Evolutionary conservation across 2,797 vertebrate species (phyloP).

Genomic region (Emys orbicularis): DNA sequence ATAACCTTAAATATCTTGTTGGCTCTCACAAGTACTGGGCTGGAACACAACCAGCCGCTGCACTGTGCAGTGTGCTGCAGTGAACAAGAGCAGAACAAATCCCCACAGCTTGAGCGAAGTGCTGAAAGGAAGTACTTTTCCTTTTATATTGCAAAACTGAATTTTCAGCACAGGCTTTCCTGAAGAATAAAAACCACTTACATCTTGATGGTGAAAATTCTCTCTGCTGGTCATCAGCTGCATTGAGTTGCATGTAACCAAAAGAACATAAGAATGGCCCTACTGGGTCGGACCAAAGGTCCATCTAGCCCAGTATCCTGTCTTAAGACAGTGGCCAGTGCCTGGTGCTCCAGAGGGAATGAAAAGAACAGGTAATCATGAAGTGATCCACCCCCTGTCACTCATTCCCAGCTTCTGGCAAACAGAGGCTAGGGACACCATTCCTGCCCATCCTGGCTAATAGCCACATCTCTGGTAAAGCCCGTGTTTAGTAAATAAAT

Average conservation of each 20-base stretch:
- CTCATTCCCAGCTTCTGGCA: too few species aligned
- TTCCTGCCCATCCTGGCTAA: background rate
- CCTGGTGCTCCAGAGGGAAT: too few species aligned
- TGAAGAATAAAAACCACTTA: slow-evolving; percentile 39
- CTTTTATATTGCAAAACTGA: slow-evolving; percentile 36
- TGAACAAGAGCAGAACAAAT: background rate
- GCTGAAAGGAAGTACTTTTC: background rate
- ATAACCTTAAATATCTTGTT: slow-evolving; percentile 48
- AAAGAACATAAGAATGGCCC: background rate
- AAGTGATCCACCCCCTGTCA: too few species aligned
- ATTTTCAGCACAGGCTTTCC: slow-evolving; percentile 18
- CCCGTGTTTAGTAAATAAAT: background rate
- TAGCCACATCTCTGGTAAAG: background rate
- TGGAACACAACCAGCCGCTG: background rate
- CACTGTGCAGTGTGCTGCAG: background rate
- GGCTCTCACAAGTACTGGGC: background rate
- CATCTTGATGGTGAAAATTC: background rate
- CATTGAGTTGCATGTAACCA: slow-evolving; percentile 18
- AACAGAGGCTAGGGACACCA: too few species aligned
- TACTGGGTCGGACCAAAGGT: too few species aligned
- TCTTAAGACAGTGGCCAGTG: too few species aligned
- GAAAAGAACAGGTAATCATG: too few species aligned
- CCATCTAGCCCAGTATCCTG: too few species aligned
- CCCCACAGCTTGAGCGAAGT: background rate
- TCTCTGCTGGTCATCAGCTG: background rate